Evolutionary conservation across 2,888 invertebrate species (phyloP).

Genomic region (Drosophila mayaguana): DNA sequence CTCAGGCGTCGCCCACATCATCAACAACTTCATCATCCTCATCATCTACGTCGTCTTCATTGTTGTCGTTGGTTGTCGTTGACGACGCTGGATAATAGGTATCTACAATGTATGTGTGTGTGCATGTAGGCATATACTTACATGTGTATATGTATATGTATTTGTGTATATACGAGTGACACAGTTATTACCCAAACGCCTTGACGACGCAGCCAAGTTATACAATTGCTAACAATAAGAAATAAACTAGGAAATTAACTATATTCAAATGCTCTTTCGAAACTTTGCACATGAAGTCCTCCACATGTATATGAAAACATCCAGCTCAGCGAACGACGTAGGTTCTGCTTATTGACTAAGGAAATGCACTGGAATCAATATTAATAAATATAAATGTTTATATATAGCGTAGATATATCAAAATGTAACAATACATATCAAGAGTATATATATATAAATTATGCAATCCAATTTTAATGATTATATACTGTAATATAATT

Average conservation of each 20-base stretch:
- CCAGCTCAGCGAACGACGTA: too few species aligned
- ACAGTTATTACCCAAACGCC: conserved; percentile 74
- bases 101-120: conserved; percentile 13
- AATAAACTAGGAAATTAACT: neutral
- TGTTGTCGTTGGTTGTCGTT: conserved; percentile 74
- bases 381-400: too few species aligned
- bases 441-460: too few species aligned
- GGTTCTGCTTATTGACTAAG: too few species aligned
- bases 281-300: too few species aligned
- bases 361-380: too few species aligned
- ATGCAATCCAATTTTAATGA: too few species aligned
- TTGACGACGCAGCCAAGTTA: conserved; percentile 60
- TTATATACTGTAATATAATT: too few species aligned
- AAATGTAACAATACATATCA: too few species aligned
- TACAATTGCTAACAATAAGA: conserved; percentile 42
- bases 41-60: conserved; percentile 50
- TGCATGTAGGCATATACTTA: conserved; percentile 30
- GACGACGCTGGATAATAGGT: conserved; percentile 70
- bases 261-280: conserved; percentile 42
- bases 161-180: conserved; percentile 41
- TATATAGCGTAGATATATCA: too few species aligned
- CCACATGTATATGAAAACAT: too few species aligned
- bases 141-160: neutral
- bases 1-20: conserved; percentile 51
- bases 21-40: conserved; percentile 40